A percentile compares a stretch with the other conserved stretches of the same genome.
These are phyloP conservation scores for Engraulis encrasicolus DNA, from an alignment of 2,113 vertebrate species.

Conservation along the genomic window DNA sequence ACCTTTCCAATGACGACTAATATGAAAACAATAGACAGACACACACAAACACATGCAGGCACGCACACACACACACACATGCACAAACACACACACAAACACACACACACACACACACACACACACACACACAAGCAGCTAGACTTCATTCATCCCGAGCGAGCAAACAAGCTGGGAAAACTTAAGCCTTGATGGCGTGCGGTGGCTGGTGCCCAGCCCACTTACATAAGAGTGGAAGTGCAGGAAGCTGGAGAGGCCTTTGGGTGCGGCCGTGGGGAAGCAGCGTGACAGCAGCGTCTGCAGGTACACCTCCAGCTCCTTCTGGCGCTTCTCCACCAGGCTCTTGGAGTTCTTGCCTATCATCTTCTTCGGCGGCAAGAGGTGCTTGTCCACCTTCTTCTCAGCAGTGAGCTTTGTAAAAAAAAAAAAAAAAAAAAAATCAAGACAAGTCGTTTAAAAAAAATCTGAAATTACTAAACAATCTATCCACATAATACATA, in stretches of 20 bases:
- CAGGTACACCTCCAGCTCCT: conserved; percentile 92
- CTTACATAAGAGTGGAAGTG: conserved; percentile 95
- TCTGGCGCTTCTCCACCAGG: conserved; percentile 92
- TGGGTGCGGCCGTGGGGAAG: conserved; percentile 84
- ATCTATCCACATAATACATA: no score
- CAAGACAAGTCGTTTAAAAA: no score
- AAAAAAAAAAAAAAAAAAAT: background rate
- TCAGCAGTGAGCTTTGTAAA: conserved; percentile 82
- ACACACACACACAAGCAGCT: no score
- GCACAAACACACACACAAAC: no score
- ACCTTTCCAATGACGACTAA: background rate
- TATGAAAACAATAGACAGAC: background rate
- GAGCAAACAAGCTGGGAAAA: no score
- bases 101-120: no score
- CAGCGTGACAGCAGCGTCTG: conserved; percentile 86
- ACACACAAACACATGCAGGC: no score
- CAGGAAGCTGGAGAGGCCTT: conserved; percentile 85
- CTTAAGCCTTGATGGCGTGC: no score
- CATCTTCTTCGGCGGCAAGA: conserved; percentile 96
- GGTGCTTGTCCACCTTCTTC: conserved; percentile 88
- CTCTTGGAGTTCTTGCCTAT: conserved; percentile 96
- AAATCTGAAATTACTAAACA: no score
- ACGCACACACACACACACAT: no score
- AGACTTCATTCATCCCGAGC: no score
- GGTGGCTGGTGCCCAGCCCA: no score